phyloP scores from a whole-genome alignment of 2,888 invertebrate species.

The Atherix ibis region DNA sequence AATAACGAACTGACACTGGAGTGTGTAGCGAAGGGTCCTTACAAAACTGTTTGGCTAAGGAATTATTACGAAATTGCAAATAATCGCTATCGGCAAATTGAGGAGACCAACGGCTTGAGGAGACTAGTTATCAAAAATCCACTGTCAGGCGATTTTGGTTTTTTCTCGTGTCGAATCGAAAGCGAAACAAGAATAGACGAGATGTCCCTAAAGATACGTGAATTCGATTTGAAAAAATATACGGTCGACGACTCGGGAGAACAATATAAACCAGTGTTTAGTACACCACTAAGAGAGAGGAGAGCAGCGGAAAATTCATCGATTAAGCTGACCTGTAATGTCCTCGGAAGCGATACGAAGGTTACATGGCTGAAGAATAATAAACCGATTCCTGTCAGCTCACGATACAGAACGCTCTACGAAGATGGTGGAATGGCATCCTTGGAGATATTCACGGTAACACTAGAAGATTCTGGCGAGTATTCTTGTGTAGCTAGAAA shows the following conservation, averaged over 20 bases:
- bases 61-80: slow-evolving; percentile 45
- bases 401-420: slow-evolving; percentile 42
- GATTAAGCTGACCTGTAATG: slow-evolving; percentile 60
- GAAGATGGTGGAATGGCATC: slow-evolving; percentile 50
- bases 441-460: slow-evolving; percentile 53
- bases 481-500: slow-evolving; percentile 64
- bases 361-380: slow-evolving; percentile 66
- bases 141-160: slow-evolving; percentile 51
- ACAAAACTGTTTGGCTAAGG: slow-evolving; percentile 43
- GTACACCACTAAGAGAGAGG: slow-evolving; percentile 57
- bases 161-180: slow-evolving; percentile 60
- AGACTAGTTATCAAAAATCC: slow-evolving; percentile 51
- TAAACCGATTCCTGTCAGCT: slow-evolving; percentile 36
- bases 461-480: slow-evolving; percentile 55
- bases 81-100: slow-evolving; percentile 46
- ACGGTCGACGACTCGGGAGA: not conserved
- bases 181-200: slow-evolving; percentile 57
- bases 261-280: slow-evolving; percentile 53
- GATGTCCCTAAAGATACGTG: slow-evolving; percentile 37
- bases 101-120: slow-evolving; percentile 56
- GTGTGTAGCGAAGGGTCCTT: slow-evolving; percentile 37
- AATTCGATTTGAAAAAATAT: not conserved
- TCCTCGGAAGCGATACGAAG: slow-evolving; percentile 48
- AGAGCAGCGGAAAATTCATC: slow-evolving; percentile 58
- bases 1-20: slow-evolving; percentile 33